These are phyloP conservation scores for Ophiodon elongatus DNA, from an alignment of 2,113 vertebrate species.

Conservation along the genomic window DNA sequence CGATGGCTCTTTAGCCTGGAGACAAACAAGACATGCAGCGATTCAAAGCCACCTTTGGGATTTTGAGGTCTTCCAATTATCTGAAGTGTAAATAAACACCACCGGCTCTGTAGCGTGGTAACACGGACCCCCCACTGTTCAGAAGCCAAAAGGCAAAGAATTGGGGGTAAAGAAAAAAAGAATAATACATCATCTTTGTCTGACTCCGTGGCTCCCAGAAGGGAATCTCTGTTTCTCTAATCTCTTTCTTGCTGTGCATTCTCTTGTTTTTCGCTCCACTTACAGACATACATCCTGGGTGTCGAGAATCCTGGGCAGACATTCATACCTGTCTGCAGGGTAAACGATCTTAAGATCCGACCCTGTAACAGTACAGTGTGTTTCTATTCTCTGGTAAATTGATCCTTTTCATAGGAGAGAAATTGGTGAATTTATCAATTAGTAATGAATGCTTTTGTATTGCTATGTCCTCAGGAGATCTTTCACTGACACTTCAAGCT, in stretches of 20 bases:
- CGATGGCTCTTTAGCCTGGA: neutral
- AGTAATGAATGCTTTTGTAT: neutral
- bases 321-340: neutral
- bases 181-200: conserved; percentile 28
- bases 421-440: neutral
- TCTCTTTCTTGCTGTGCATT: neutral
- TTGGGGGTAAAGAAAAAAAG: neutral
- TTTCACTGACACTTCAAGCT: neutral
- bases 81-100: conserved; percentile 38
- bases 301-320: neutral
- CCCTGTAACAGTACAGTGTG: neutral
- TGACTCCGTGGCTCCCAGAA: conserved; percentile 41
- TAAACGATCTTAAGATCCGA: neutral
- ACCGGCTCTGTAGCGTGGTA: conserved; percentile 22
- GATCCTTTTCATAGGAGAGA: neutral
- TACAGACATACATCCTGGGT: conserved; percentile 1
- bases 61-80: conserved; percentile 20
- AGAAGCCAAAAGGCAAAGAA: conserved; percentile 21
- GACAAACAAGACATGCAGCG: conserved; percentile 7
- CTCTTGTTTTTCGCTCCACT: neutral
- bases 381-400: neutral
- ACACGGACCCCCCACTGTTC: conserved; percentile 20
- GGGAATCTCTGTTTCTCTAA: conserved; percentile 23
- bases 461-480: neutral
- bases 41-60: conserved; percentile 24